Conservation (phyloP, 1,140 invertebrate species). For the Micrasema longulum region DNA sequence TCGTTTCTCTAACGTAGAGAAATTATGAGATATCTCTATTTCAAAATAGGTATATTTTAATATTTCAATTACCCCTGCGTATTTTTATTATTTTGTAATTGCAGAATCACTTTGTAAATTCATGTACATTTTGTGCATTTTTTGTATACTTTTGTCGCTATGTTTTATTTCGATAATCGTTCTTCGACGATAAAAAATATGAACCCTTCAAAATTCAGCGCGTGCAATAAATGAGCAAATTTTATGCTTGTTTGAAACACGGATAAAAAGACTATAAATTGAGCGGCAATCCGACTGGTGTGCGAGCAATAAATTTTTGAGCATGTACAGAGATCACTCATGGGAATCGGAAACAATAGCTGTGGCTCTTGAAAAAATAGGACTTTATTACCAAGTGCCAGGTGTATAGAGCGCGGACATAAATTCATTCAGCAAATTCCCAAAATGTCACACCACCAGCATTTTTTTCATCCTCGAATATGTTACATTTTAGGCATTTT, state of each 20-base stretch:
- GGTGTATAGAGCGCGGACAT: slow-evolving; percentile 18
- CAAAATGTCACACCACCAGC: slow-evolving; percentile 14
- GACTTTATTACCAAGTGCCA: slow-evolving; percentile 48
- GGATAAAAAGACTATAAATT: slow-evolving; percentile 54
- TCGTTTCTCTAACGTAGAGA: too few species aligned
- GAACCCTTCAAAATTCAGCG: background rate
- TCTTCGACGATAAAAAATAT: too few species aligned
- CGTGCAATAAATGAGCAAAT: slow-evolving; percentile 44
- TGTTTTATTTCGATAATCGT: too few species aligned
- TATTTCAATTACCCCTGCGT: too few species aligned
- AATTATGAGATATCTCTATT: too few species aligned
- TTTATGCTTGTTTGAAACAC: slow-evolving; percentile 51
- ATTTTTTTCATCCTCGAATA: too few species aligned
- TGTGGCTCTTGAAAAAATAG: slow-evolving; percentile 51
- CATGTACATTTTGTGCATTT: too few species aligned
- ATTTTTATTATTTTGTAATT: too few species aligned
- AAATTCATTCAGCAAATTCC: slow-evolving; percentile 25
- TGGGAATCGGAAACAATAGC: slow-evolving; percentile 54
- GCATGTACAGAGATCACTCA: slow-evolving; percentile 53
- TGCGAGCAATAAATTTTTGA: slow-evolving; percentile 51
- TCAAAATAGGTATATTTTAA: too few species aligned
- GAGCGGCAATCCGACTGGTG: slow-evolving; percentile 37
- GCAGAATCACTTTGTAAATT: too few species aligned
- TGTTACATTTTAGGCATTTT: too few species aligned
- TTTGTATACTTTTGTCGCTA: too few species aligned